These are phyloP conservation scores for Darevskia mixta DNA, from an alignment of 2,797 vertebrate genomes.

Conservation along the genomic window DNA sequence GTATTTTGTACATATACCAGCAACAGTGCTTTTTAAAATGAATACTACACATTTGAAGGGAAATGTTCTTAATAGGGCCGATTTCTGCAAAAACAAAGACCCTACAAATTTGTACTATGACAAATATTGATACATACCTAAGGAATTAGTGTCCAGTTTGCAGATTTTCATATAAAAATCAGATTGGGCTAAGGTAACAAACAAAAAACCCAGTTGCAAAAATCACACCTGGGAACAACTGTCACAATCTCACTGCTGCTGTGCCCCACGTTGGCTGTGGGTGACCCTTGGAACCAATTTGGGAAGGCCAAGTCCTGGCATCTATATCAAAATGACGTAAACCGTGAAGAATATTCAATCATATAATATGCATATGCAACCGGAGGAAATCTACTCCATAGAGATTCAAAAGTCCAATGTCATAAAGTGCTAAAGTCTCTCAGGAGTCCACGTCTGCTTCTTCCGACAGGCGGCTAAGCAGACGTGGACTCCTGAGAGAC, in stretches of 20 bases:
- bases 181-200: not conserved
- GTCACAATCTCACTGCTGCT: not conserved
- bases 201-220: not conserved
- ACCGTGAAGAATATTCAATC: too few relatives aligned
- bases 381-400: too few relatives aligned
- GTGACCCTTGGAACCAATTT: not conserved
- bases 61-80: not conserved
- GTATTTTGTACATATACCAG: conserved; percentile 39
- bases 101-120: too few relatives aligned
- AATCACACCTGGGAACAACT: not conserved
- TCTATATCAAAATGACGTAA: too few relatives aligned
- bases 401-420: too few relatives aligned
- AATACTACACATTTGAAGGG: conserved; percentile 33
- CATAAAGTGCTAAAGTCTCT: too few relatives aligned
- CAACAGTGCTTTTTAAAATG: conserved; percentile 37
- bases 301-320: too few relatives aligned
- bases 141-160: not conserved
- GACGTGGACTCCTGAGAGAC: too few relatives aligned
- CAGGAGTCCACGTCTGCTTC: too few relatives aligned
- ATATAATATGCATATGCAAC: too few relatives aligned
- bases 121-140: not conserved
- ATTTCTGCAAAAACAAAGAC: conserved; percentile 10
- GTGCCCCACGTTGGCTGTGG: not conserved
- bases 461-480: too few relatives aligned
- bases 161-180: not conserved